These are phyloP conservation scores for Dynastes grantii DNA, from an alignment of 2,888 invertebrate genomes.

Conservation along the genomic window DNA sequence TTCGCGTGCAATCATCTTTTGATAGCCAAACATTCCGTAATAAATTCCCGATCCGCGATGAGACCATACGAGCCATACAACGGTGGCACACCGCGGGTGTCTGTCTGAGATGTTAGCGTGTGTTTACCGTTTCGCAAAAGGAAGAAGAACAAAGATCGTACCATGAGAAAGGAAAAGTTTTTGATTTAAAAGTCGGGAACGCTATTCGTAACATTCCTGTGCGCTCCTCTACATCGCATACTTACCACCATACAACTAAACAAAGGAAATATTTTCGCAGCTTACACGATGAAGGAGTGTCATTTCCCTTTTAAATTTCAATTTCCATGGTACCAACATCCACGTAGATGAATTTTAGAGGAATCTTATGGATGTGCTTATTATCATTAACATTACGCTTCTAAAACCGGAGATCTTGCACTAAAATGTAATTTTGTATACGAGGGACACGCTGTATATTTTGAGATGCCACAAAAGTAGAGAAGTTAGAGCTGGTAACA, in stretches of 20 bases:
- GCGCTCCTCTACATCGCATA: neutral
- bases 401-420: too few species aligned
- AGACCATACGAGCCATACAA: conserved; percentile 58
- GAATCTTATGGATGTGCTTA: too few species aligned
- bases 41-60: conserved; percentile 58
- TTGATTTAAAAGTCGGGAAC: conserved; percentile 41
- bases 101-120: conserved; percentile 58
- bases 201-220: conserved; percentile 6
- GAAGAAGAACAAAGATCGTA: conserved; percentile 36
- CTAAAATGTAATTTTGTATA: too few species aligned
- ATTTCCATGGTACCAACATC: too few species aligned
- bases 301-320: too few species aligned
- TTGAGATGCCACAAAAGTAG: too few species aligned
- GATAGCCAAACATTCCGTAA: conserved; percentile 46
- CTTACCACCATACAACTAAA: neutral
- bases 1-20: conserved; percentile 65
- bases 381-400: too few species aligned
- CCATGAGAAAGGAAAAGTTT: conserved; percentile 41
- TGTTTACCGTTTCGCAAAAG: conserved; percentile 41
- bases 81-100: conserved; percentile 66
- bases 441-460: too few species aligned
- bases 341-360: too few species aligned
- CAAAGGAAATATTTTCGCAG: conserved; percentile 10
- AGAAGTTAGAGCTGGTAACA: too few species aligned
- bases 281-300: neutral